Evolutionary conservation across 2,888 invertebrate genomes (phyloP), one percentile per base, ranked within the genome.

Genomic region (Andricus curvator): DNA sequence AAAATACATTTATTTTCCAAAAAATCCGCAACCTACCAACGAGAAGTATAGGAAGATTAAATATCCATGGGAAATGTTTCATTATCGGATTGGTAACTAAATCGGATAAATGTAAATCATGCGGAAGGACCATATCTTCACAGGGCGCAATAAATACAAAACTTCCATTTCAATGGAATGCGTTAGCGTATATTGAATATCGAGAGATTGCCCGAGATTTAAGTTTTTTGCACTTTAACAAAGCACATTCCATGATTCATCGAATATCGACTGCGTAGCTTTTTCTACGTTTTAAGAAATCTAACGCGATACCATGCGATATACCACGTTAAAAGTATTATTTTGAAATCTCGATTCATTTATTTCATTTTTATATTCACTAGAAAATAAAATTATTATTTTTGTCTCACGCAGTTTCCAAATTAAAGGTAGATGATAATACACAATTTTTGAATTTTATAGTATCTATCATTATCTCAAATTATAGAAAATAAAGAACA

Each of bases 81-180:
- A 64, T 64, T 64, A 64, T 65, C 65, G 65, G 33, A 33, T 33
- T 65, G 65, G 17, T 29, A 65, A 65, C 29, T 65, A 65, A 65
- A 65, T 65, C 33, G 65, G 20, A 65, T 65, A 6, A 65, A 65
- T 33, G 65, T 65, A 33, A 65, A 65, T 65, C 65, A 65, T 2
- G 17, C 4, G 8, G 33, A 33, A 2, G 29, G 65, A 33, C 9
- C 33, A 17, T 65, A 65, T 29, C 65, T 65, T 65, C 33, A 33
- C 65, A 33, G 33, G 2, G 17, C 0, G 65, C 65, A 20, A 65
- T 65, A 65, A 65, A 65, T 65, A 65, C 65, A 65, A 65, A 65
- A 65, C 65, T 65, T n/a, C 8, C n/a, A 56, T n/a, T 56, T 9
- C 33, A 65, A 33, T 65, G 65, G 17, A 65, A 65, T 33, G 65